Percentiles rank a stretch among this genome's conserved stretches.
Conservation (phyloP, 2,888 invertebrate species). For the Zele albiditarsus region DNA sequence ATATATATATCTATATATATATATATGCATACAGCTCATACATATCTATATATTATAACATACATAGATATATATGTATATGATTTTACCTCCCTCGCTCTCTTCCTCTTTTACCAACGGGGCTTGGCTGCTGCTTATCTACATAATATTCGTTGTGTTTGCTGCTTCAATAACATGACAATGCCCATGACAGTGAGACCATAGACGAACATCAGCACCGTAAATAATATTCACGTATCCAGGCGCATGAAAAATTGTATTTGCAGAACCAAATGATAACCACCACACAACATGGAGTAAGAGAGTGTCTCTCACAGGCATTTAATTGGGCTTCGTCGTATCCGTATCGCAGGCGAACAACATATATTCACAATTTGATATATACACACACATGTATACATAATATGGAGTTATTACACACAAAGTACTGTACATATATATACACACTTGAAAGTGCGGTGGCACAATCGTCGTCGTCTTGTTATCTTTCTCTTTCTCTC, state of each 20-base stretch:
- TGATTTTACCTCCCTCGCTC: constrained; percentile 10
- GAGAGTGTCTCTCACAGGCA: constrained; percentile 63
- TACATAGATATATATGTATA: neutral
- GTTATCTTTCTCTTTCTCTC: neutral
- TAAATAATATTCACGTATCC: constrained; percentile 62
- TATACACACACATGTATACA: constrained; percentile 26
- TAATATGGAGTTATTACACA: constrained; percentile 16
- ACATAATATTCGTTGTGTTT: constrained; percentile 23
- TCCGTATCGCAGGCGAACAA: constrained; percentile 50
- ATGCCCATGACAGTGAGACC: constrained; percentile 29
- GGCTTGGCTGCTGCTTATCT: constrained; percentile 23
- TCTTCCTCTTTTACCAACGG: constrained; percentile 16
- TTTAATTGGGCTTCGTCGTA: constrained; percentile 59
- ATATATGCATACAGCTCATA: too few species aligned
- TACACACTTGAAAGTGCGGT: neutral
- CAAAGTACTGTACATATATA: constrained; percentile 4
- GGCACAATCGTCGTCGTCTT: neutral
- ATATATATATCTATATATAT: too few species aligned
- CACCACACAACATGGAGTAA: constrained; percentile 68
- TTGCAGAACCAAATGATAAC: constrained; percentile 56
- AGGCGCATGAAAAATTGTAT: constrained; percentile 63
- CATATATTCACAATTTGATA: constrained; percentile 35
- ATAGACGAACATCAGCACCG: constrained; percentile 52
- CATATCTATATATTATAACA: neutral
- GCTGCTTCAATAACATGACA: constrained; percentile 12